Evolutionary conservation across 2,888 invertebrate genomes (phyloP).

Genomic region (Oligia fasciuncula): DNA sequence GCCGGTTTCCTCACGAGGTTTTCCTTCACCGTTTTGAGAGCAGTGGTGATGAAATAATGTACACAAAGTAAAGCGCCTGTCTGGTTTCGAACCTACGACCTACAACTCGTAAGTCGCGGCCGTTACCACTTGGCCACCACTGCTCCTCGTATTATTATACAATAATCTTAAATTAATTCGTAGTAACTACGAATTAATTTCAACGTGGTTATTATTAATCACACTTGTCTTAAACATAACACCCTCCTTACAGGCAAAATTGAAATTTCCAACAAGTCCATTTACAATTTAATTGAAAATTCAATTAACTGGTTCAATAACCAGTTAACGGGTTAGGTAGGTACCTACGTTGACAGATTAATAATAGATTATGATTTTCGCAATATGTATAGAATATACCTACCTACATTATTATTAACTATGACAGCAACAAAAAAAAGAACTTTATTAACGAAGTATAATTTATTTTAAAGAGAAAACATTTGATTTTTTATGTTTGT

Average conservation of each 20-base stretch:
- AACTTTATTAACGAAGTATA: neutral
- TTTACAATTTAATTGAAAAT: constrained; percentile 84
- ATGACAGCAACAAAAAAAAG: neutral
- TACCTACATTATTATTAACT: neutral
- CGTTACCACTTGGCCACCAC: too few species aligned
- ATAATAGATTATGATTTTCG: constrained; percentile 6
- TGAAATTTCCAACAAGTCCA: constrained; percentile 76
- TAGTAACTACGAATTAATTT: constrained; percentile 23
- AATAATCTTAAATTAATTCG: too few species aligned
- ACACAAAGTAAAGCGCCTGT: too few species aligned
- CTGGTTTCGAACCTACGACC: too few species aligned
- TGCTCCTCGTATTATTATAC: too few species aligned
- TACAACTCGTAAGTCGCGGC: too few species aligned
- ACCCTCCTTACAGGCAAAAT: constrained; percentile 56
- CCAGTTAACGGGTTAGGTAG: constrained; percentile 70
- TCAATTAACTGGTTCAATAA: constrained; percentile 81
- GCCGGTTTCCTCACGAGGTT: too few species aligned
- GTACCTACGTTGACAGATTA: constrained; percentile 29
- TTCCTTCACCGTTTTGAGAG: too few species aligned
- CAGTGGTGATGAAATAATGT: too few species aligned
- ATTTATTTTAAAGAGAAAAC: neutral
- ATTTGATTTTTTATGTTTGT: neutral
- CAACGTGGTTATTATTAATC: constrained; percentile 16
- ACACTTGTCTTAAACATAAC: constrained; percentile 15
- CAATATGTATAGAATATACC: neutral